Conservation (phyloP, 2,113 vertebrate species). For the Pelodiscus sinensis region DNA sequence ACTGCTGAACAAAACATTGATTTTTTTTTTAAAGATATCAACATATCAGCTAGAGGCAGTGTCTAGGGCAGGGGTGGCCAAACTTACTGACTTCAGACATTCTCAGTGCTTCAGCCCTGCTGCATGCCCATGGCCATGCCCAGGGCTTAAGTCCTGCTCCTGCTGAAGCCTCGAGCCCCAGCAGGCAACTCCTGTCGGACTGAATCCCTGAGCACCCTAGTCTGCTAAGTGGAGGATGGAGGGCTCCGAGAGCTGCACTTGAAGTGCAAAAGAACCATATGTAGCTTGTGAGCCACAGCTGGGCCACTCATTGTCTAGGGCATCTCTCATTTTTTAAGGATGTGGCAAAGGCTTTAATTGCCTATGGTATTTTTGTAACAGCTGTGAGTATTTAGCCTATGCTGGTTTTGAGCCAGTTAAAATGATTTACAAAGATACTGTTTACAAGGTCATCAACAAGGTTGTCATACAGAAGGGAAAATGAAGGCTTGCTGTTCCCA, state of each 20-base stretch:
- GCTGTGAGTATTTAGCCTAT: background rate
- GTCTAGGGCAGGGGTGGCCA: background rate
- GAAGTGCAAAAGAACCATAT: no score
- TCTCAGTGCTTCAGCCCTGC: no score
- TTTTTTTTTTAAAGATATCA: background rate
- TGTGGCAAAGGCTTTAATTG: background rate
- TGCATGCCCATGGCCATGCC: no score
- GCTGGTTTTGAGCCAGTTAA: background rate
- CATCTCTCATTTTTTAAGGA: background rate
- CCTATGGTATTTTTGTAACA: background rate
- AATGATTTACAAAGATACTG: background rate
- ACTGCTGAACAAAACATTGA: background rate
- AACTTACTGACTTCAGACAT: no score
- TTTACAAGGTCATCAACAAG: background rate
- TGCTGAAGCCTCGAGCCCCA: no score
- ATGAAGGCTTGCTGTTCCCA: background rate
- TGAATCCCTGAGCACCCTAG: no score
- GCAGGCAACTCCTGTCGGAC: no score
- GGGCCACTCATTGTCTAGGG: background rate
- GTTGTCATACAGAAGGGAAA: background rate
- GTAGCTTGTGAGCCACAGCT: no score
- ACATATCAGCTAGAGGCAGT: background rate
- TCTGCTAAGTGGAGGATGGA: no score
- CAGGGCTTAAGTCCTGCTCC: no score
- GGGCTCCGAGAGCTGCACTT: no score